A percentile compares a stretch with the other conserved stretches of the same genome.
Evolutionary conservation across 2,888 invertebrate genomes (phyloP).

Genomic region (Scrobipalpa costella): DNA sequence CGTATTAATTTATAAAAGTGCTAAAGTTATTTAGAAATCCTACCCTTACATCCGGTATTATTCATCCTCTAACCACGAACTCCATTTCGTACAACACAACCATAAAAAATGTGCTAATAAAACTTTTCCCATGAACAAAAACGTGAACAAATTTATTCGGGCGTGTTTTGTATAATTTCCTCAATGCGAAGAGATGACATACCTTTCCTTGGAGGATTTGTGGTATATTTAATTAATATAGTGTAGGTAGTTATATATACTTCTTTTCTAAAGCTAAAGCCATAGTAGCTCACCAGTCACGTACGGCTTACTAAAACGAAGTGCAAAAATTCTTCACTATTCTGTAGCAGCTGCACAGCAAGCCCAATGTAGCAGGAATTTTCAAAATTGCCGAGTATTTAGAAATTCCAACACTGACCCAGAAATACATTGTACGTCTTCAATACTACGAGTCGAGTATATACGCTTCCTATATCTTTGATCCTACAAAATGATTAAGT

Average conservation of each 20-base stretch:
- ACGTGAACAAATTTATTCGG: not conserved
- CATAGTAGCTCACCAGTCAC: not conserved
- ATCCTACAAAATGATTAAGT: too few species aligned
- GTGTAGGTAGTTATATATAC: not conserved
- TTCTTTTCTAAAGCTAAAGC: not conserved
- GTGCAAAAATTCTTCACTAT: not conserved
- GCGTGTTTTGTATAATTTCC: slow-evolving; percentile 6
- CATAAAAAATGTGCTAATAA: slow-evolving; percentile 8
- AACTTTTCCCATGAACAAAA: slow-evolving; percentile 6
- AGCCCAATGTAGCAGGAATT: too few species aligned
- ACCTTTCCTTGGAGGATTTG: not conserved
- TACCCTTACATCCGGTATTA: slow-evolving; percentile 1
- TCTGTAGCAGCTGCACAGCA: not conserved
- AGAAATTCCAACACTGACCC: too few species aligned
- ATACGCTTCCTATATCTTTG: too few species aligned
- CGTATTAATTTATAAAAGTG: not conserved
- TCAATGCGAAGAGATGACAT: not conserved
- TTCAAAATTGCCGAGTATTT: too few species aligned
- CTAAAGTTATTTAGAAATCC: not conserved
- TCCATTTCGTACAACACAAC: not conserved
- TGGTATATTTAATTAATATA: not conserved
- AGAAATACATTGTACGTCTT: too few species aligned
- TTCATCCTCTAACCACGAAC: slow-evolving; percentile 3
- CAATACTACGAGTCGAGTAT: too few species aligned
- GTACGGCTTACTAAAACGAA: not conserved